Percentiles rank a stretch among this genome's conserved stretches.
Conservation (phyloP, 2,888 invertebrate species). For the Andrena flavipes region DNA sequence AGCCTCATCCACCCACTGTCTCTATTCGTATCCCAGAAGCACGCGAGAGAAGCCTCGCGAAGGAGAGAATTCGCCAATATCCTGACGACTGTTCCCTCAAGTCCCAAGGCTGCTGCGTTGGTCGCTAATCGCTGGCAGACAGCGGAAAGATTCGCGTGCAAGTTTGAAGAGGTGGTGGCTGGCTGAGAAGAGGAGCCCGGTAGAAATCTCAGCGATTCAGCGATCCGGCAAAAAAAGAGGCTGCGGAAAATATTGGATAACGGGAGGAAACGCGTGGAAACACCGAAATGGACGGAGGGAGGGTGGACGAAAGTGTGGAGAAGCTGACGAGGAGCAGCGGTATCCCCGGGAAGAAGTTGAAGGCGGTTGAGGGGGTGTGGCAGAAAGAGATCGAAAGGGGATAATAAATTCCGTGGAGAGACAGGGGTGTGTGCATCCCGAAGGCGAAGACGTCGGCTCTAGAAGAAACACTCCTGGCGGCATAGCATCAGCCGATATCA, state of each 20-base stretch:
- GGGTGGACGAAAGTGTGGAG: background rate
- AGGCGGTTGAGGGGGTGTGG: background rate
- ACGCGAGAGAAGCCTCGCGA: no score
- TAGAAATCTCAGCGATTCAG: background rate
- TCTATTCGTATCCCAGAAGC: no score
- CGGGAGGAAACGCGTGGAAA: background rate
- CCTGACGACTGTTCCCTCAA: no score
- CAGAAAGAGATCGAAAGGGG: slow-evolving; percentile 39
- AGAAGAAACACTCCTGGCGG: slow-evolving; percentile 65
- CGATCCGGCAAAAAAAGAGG: background rate
- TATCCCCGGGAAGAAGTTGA: slow-evolving; percentile 8
- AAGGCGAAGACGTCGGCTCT: slow-evolving; percentile 56
- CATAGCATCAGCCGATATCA: slow-evolving; percentile 62
- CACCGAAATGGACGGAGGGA: background rate
- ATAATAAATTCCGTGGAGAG: slow-evolving; percentile 70
- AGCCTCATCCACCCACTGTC: no score
- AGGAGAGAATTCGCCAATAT: no score
- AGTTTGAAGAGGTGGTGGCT: no score
- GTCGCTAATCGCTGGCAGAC: no score
- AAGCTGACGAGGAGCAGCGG: slow-evolving; percentile 17
- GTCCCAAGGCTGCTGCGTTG: no score
- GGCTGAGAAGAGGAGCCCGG: background rate
- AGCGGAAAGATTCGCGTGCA: no score
- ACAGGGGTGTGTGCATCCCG: slow-evolving; percentile 37
- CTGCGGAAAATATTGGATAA: slow-evolving; percentile 9